Evolutionary conservation across 2,888 invertebrate species (phyloP).

Genomic region (Tigriopus californicus): DNA sequence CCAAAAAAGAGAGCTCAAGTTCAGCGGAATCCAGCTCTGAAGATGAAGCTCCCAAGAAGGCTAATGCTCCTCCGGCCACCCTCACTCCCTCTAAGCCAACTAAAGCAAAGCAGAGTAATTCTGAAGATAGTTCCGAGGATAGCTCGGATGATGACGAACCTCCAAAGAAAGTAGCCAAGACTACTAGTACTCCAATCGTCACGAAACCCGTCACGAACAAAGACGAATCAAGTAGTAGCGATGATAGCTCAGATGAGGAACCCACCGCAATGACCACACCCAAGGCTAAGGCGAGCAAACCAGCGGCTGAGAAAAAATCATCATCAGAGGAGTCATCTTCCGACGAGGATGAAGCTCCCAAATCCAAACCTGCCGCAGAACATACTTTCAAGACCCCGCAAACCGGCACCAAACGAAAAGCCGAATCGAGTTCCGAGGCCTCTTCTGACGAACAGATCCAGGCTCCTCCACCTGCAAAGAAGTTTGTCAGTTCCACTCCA

Average conservation of each 20-base stretch:
- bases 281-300: background rate
- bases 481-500: background rate
- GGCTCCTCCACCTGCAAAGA: background rate
- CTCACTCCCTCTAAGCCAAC: background rate
- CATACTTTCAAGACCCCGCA: background rate
- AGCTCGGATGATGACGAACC: background rate
- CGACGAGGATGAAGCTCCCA: background rate
- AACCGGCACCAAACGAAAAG: background rate
- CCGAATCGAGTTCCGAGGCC: background rate
- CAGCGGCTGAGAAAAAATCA: background rate
- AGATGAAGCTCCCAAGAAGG: background rate
- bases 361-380: background rate
- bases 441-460: background rate
- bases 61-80: background rate
- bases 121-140: too few relatives aligned
- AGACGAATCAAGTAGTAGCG: background rate
- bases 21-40: conserved; percentile 7
- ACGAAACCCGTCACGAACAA: background rate
- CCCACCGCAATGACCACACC: background rate
- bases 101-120: background rate
- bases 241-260: conserved; percentile 3
- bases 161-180: background rate
- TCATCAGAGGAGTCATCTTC: background rate
- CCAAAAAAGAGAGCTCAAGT: background rate
- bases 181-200: background rate